These are phyloP conservation scores for Vultur gryphus DNA, from an alignment of 2,797 vertebrate genomes.

Conservation along the genomic window DNA sequence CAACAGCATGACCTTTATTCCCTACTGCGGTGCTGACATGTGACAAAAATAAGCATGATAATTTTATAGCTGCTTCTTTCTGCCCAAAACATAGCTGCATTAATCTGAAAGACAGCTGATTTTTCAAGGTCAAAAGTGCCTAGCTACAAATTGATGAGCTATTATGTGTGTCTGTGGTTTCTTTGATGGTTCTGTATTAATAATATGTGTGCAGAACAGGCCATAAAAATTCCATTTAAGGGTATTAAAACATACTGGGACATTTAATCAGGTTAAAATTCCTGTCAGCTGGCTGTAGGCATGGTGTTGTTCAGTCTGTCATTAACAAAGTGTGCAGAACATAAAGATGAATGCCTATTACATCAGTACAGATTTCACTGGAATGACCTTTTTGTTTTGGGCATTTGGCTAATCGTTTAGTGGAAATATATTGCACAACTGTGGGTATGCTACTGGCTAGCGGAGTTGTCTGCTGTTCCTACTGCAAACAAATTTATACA, in stretches of 20 bases:
- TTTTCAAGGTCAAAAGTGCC: constrained; percentile 79
- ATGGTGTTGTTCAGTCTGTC: constrained; percentile 48
- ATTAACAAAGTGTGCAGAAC: constrained; percentile 44
- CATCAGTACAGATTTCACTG: constrained; percentile 7
- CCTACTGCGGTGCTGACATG: constrained; percentile 35
- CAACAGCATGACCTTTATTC: constrained; percentile 33
- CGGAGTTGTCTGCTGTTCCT: not conserved
- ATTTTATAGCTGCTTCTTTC: constrained; percentile 63
- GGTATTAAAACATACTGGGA: constrained; percentile 69
- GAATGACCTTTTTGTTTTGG: constrained; percentile 30
- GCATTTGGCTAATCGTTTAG: not conserved
- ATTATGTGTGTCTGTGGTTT: constrained; percentile 72
- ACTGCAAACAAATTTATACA: not conserved
- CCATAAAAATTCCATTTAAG: constrained; percentile 80
- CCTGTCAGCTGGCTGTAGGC: constrained; percentile 60
- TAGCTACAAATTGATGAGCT: constrained; percentile 78
- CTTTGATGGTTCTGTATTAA: constrained; percentile 70
- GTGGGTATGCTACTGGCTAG: not conserved
- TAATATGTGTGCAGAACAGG: constrained; percentile 68
- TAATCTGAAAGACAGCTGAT: constrained; percentile 76
- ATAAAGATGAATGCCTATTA: constrained; percentile 36
- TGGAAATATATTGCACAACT: not conserved
- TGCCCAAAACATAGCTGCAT: constrained; percentile 70
- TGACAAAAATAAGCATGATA: constrained; percentile 72
- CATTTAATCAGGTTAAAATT: constrained; percentile 76